These are phyloP conservation scores for Aplysina aerophoba DNA, from an alignment of 37 sponge, comb jelly and placozoan species.

Conservation along the genomic window DNA sequence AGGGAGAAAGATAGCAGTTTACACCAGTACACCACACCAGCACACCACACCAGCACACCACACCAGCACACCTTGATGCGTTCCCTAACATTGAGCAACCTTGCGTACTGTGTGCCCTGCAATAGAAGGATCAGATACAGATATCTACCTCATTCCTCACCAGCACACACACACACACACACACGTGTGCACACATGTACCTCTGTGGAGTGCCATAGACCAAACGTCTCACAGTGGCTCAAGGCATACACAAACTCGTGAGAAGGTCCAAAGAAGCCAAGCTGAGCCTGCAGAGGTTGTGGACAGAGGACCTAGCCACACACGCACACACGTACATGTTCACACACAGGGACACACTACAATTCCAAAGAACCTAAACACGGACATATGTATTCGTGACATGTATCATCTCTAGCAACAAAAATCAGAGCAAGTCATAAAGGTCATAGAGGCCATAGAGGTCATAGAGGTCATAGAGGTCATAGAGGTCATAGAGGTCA, in stretches of 20 bases:
- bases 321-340: background rate
- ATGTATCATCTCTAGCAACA: no score
- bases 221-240: constrained; percentile 21
- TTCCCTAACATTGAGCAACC: background rate
- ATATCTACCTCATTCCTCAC: no score
- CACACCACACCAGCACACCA: background rate
- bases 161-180: no score
- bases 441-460: no score
- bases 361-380: no score
- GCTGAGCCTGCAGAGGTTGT: background rate
- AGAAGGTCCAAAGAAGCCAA: constrained; percentile 40
- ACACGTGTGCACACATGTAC: background rate
- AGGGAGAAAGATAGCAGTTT: no score
- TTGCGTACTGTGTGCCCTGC: constrained; percentile 4
- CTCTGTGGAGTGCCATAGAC: constrained; percentile 19
- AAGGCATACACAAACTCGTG: constrained; percentile 30
- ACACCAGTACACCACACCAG: constrained; percentile 2
- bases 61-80: background rate
- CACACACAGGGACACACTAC: no score
- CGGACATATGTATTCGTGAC: no score
- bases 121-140: background rate
- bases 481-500: no score
- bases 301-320: background rate
- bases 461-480: no score
- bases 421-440: no score